Evolutionary conservation across 2,797 vertebrate species (phyloP), one percentile per base, ranked within the genome.

Genomic region (Champsocephalus gunnari): DNA sequence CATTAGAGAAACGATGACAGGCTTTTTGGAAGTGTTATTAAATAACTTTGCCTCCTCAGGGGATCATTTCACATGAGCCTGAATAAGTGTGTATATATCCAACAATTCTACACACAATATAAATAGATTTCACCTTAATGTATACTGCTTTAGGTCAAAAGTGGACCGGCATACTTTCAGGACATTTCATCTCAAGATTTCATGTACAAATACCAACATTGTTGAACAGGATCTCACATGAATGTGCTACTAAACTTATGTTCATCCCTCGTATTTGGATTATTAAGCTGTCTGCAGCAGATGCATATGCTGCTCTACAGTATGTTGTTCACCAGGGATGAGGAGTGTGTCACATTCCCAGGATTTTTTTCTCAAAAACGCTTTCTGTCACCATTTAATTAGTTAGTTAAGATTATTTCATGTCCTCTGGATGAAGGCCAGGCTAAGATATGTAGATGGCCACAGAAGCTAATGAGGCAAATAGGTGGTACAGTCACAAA

Each of bases 391-490:
- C 21, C 16, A 55, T 57, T 64, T n/a, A 24, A 16, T 14, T 34
- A 19, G 24, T 38, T 17, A 38, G 54, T 58, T 71, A 28, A 66
- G 51, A 69, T 69, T 32, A 63, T 72, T 64, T 57, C 2, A 3
- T 66, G 34, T 61, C 28, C 17, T 66, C 51, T 76, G 65, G 71
- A 62, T 56, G 1, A 14, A 59, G 38, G 54, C 61, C 56, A 70
- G 50, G n/a, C 66, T 53, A 28, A 60, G 59, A 45, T 41, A 21
- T 0, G 0, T 3, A 21, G 21, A 79, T 13, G 59, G 48, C 19
- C 17, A 66, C 38, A 59, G 17, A 0, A 61, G 24, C 44, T 73
- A 55, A 61, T 74, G 53, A 75, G 32, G 45, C 57, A 71, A 71
- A 71, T 24, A 14, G 8, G 45, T n/a, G 24, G 38, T 24, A 60